Conservation (phyloP, 2,113 vertebrate genomes). For the Anser brachyrhynchus region DNA sequence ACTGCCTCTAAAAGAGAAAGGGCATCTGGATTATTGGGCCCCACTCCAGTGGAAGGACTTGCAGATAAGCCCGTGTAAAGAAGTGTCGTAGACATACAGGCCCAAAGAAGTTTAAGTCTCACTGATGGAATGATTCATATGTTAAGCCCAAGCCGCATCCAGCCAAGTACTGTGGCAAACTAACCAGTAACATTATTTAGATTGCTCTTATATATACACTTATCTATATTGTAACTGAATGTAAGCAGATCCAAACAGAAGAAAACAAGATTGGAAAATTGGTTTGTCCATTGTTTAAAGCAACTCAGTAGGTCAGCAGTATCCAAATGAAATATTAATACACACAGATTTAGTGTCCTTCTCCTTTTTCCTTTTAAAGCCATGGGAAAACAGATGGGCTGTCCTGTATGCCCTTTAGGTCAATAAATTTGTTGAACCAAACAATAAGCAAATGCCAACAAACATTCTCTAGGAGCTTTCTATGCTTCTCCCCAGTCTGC, state of each 20-base stretch:
- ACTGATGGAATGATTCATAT: neutral
- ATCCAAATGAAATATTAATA: neutral
- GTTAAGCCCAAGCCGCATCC: neutral
- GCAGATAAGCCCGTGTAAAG: neutral
- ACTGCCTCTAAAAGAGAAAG: neutral
- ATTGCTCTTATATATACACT: neutral
- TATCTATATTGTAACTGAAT: neutral
- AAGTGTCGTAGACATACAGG: neutral
- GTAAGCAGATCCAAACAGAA: neutral
- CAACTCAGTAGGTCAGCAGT: neutral
- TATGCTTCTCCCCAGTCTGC: neutral
- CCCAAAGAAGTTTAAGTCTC: neutral
- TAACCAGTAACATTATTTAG: neutral
- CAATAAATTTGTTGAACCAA: neutral
- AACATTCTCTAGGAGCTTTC: neutral
- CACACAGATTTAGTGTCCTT: neutral
- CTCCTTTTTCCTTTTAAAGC: neutral
- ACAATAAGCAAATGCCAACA: neutral
- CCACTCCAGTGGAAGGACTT: neutral
- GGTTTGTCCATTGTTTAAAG: neutral
- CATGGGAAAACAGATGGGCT: neutral
- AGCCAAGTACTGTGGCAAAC: neutral
- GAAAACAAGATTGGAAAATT: neutral
- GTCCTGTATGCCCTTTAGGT: neutral
- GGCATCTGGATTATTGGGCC: neutral